A percentile compares a stretch with the other conserved stretches of the same genome.
Conservation (phyloP, 1,140 invertebrate genomes). For the Drosophila paulistorum region DNA sequence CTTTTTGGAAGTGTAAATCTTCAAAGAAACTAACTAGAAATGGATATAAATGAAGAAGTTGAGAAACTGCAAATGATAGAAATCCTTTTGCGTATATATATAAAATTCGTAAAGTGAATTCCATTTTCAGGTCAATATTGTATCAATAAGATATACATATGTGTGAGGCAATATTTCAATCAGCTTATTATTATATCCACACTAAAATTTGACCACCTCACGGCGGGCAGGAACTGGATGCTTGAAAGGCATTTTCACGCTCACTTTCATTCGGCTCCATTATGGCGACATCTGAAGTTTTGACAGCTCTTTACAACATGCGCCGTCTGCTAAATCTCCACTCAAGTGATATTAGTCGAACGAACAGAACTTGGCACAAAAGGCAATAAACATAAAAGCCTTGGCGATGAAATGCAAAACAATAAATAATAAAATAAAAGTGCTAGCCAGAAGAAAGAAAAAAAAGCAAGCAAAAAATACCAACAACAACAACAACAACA, state of each 20-base stretch:
- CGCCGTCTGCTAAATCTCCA: constrained; percentile 41
- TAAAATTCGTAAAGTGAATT: neutral
- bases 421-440: constrained; percentile 77
- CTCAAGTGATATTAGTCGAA: constrained; percentile 24
- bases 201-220: no score
- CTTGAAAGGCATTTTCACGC: neutral
- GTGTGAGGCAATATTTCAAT: neutral
- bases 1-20: neutral
- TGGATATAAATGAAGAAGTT: neutral
- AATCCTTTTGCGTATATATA: neutral
- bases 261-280: neutral
- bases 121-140: neutral
- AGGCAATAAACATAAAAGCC: constrained; percentile 68
- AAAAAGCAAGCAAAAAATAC: neutral
- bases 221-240: neutral
- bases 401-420: constrained; percentile 71
- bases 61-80: neutral
- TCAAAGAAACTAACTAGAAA: neutral
- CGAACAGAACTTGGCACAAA: constrained; percentile 28
- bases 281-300: constrained; percentile 48
- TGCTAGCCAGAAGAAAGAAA: constrained; percentile 24
- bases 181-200: neutral
- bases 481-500: constrained; percentile 10
- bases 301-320: constrained; percentile 56
- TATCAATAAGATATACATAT: no score